Base-by-base conservation (phyloP, 1,140 invertebrate genomes). In the Brachystomella parvula region DNA sequence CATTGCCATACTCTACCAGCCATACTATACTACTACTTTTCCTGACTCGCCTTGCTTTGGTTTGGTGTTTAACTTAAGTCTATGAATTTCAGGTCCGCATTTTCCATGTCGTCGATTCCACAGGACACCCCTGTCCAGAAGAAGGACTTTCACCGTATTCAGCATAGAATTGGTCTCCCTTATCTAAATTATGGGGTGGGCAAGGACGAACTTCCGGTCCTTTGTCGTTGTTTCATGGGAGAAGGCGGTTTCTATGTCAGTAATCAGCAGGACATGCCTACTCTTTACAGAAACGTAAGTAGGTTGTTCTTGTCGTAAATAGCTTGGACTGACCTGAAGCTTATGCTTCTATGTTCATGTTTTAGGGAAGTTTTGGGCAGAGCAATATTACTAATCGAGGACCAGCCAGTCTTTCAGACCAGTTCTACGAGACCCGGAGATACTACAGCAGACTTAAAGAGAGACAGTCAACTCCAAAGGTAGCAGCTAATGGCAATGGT, bases 201-300 rank as follows among this genome's bases (percentile, higher is more conserved):
- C 15, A n/a, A 26, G 19, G 33, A 28, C 24, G 60, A 62, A 24
- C 28, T 62, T 6, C 60, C 60, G 24, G 3, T 32, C 3, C 9
- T 62, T n/a, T 62, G 31, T 39, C 30, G 60, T 2, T 62, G 60
- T 26, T 39, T 9, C 6, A 60, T 3, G 9, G 58, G 31, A 6
- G 32, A 26, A 9, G 3, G 19, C 12, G 19, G 19, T 6, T 60
- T 62, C 39, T 62, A 39, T 47, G 60, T 62, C 28, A 62, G 3
- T 12, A 30, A 62, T 47, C 30, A 62, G 28, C 35, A 59, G 28
- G 71, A 73, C 39, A 71, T 73, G 21, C 56, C 49, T 6, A 71
- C 64, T 9, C 31, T 73, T 19, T 65, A 71, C 56, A 24, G 66
- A n/a, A 71, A 73, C 67, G 71, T 73, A 71, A 69, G 64, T 65